phyloP scores from a whole-genome alignment of 2,797 vertebrate genomes.

The Pachyuromys duprasi region DNA sequence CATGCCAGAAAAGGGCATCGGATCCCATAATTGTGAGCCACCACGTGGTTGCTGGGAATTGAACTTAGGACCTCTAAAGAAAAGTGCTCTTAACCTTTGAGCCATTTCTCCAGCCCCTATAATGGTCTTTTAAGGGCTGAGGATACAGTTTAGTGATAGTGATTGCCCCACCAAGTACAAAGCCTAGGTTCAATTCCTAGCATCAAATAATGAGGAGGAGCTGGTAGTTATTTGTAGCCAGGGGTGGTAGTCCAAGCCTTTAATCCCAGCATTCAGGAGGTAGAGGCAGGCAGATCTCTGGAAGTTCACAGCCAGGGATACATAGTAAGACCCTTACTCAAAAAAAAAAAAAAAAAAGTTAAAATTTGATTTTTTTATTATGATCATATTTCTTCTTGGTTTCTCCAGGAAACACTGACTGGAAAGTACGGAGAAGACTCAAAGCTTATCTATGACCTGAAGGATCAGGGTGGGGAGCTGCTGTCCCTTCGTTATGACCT shows the following conservation, averaged over 20 bases:
- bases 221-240: neutral
- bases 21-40: neutral
- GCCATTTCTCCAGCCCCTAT: neutral
- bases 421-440: constrained; percentile 97
- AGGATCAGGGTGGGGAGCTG: constrained; percentile 98
- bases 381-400: constrained; percentile 6
- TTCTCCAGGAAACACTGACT: constrained; percentile 92
- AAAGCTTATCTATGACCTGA: constrained; percentile 97
- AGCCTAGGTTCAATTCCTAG: neutral
- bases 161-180: neutral
- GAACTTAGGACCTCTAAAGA: neutral
- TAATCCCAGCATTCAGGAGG: neutral
- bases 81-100: neutral
- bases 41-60: neutral
- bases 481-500: constrained; percentile 97
- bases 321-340: neutral
- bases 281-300: neutral
- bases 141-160: neutral
- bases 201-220: neutral
- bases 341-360: neutral
- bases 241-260: neutral
- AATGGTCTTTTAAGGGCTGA: neutral
- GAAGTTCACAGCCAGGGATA: neutral
- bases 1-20: neutral
- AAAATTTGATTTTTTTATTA: constrained; percentile 49